Base-by-base conservation (phyloP, 2,113 vertebrate genomes). In the Alligator mississippiensis region DNA sequence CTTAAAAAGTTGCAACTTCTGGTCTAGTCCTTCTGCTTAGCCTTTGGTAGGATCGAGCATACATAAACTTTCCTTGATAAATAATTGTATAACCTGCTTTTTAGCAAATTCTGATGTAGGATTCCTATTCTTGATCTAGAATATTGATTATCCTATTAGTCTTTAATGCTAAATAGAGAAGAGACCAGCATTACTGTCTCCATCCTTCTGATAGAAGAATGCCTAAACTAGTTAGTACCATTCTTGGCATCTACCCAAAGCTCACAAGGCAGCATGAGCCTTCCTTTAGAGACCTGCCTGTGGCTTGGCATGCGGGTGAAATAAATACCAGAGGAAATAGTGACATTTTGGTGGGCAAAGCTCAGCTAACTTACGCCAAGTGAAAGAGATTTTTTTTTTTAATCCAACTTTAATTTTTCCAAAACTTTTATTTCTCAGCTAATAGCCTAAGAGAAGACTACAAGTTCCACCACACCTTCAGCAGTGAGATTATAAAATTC, bases 401-500 rank as follows among this genome's bases (percentile, higher is more conserved):
- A 55, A 66, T 80, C 13, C 5, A 30, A 54, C 34, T 25, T 28
- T 27, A 63, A 38, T 74, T 88, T 84, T 76, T 24, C 22, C 2
- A 60, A 11, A 87, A 62, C 60, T 57, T 70, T 62, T 78, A 80
- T 72, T 93, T 93, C 96, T 47, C 92, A 99, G 99, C 99, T 93
- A 99, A 99, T 5, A 22, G 81, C 4, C 93, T 99, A 94, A 98
- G 99, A 95, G 99, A 99, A 85, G 99, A 99, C 95, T 99, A 98
- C 96, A 98, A 98, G 28, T 99, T 99, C 93, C 97, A 98, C 87
- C 99, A 99, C 94, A 98, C 99, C 30, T 99, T 99, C 97, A 99
- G 97, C 93, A 93, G 90, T 0, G 99, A 99, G 75, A 98, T 99
- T 75, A 97, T 98, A 55, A 99, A 98, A 85, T 97, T 98, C 54